Conservation (phyloP, 2,113 vertebrate species). For the Megaceryle maxima region DNA sequence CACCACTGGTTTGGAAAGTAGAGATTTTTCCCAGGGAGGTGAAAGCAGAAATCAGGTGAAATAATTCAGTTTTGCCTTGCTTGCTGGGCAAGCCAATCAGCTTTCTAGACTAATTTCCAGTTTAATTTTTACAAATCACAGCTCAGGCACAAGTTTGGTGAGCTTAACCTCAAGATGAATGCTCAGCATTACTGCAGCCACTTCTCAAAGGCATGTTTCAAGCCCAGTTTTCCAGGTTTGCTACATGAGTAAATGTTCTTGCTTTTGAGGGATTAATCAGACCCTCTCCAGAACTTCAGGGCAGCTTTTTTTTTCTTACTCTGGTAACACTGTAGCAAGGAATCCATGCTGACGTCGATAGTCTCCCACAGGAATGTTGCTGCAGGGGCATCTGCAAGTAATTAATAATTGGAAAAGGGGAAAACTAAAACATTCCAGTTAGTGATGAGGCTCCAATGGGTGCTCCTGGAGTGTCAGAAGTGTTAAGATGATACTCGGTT, state of each 20-base stretch:
- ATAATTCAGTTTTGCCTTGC: neutral
- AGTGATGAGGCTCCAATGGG: neutral
- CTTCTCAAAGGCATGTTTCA: neutral
- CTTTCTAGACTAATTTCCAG: neutral
- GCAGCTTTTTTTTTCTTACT: neutral
- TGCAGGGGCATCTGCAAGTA: slow-evolving; percentile 43
- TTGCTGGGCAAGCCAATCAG: neutral
- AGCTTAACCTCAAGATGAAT: neutral
- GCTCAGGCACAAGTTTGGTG: neutral
- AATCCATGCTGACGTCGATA: neutral
- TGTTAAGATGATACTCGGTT: neutral
- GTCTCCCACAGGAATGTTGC: slow-evolving; percentile 44
- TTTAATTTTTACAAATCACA: neutral
- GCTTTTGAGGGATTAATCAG: slow-evolving; percentile 22
- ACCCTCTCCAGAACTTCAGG: neutral
- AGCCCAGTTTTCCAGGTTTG: slow-evolving; percentile 4
- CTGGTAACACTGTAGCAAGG: neutral
- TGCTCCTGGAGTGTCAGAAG: neutral
- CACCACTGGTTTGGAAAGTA: neutral
- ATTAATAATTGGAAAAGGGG: slow-evolving; percentile 34
- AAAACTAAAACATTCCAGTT: slow-evolving; percentile 2
- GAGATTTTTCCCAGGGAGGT: neutral
- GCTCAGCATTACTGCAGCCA: neutral
- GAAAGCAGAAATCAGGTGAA: neutral
- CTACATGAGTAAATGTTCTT: neutral